phyloP scores from a whole-genome alignment of 2,113 vertebrate genomes.

The Salvelinus sp. region DNA sequence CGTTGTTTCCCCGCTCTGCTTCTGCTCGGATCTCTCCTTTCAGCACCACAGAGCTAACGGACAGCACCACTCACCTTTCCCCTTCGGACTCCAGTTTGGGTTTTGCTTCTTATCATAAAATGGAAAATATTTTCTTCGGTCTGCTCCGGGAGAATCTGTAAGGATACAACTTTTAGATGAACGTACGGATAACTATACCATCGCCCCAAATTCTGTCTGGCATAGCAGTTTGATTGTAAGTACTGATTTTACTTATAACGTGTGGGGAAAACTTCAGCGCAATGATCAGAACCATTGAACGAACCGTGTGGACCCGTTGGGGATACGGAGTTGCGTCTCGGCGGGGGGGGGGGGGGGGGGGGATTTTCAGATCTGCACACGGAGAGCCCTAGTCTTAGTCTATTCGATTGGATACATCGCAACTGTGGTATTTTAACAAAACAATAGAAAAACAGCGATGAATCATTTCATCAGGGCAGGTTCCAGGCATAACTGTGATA shows the following conservation, averaged over 20 bases:
- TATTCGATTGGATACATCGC: not conserved
- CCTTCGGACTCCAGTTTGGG: conserved; percentile 58
- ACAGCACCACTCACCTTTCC: conserved; percentile 68
- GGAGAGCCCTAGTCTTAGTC: conserved; percentile 1
- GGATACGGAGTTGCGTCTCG: conserved; percentile 23
- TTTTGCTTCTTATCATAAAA: conserved; percentile 33
- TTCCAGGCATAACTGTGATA: too few species aligned
- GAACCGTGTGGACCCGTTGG: not conserved
- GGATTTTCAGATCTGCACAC: conserved; percentile 8
- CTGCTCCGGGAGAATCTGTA: conserved; percentile 44
- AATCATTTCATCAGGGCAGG: too few species aligned
- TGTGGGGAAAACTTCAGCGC: not conserved
- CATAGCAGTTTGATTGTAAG: conserved; percentile 61
- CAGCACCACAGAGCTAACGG: conserved; percentile 75
- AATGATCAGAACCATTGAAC: not conserved
- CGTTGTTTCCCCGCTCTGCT: conserved; percentile 52
- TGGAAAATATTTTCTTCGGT: conserved; percentile 60
- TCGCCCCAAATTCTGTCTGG: conserved; percentile 28
- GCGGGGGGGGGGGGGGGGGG: too few species aligned
- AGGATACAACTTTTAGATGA: conserved; percentile 59
- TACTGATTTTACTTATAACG: conserved; percentile 32
- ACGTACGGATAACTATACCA: conserved; percentile 44
- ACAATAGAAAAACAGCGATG: too few species aligned
- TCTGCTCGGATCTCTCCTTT: conserved; percentile 53
- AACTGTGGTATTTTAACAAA: too few species aligned